Evolutionary conservation across 2,113 vertebrate species (phyloP), one percentile per base, ranked within the genome.

Genomic region (Chauna torquata): DNA sequence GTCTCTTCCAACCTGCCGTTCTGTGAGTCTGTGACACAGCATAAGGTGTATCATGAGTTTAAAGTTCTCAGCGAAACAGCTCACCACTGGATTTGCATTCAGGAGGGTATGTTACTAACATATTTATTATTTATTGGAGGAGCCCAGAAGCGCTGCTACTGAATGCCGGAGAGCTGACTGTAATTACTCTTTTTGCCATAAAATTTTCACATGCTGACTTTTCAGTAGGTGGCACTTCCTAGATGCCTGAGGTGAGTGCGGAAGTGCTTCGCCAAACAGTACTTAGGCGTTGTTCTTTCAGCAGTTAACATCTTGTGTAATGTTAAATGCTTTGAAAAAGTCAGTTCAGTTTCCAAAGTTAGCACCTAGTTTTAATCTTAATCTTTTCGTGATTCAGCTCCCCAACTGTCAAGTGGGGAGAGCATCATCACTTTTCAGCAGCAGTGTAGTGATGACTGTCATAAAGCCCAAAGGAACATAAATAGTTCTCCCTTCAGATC

Each of bases 211-310:
- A 8, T 86, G 32, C 17, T 70, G 45, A 4, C 28, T 93, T 90
- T 86, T 69, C 75, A 86, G 44, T 40, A 57, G 59, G 14, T 77
- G 20, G 24, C 12, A 45, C 12, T 94, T 92, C 61, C 62, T 83
- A 38, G 62, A 30, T 93, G n/a, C 50, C 50, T 75, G 27, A 58
- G 75, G 52, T 92, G 27, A 85, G 8, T 88, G 64, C 24, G 62
- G 59, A 91, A 92, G 71, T 36, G 40, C 24, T 89, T 79, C 85
- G 92, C 54, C 66, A 83, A 84, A 80, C 5, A 72, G 32, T 55
- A 5, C 94, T 62, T 89, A 71, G 47, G 30, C 57, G 24, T 89
- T 87, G 8, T 72, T 92, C 49, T 92, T 94, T 58, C 24, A 18
- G 42, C 75, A 13, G 16, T 71, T 85, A 85, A 76, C 7, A 16